Evolutionary conservation across 2,797 vertebrate genomes (phyloP).

Genomic region (Remorina albescens): DNA sequence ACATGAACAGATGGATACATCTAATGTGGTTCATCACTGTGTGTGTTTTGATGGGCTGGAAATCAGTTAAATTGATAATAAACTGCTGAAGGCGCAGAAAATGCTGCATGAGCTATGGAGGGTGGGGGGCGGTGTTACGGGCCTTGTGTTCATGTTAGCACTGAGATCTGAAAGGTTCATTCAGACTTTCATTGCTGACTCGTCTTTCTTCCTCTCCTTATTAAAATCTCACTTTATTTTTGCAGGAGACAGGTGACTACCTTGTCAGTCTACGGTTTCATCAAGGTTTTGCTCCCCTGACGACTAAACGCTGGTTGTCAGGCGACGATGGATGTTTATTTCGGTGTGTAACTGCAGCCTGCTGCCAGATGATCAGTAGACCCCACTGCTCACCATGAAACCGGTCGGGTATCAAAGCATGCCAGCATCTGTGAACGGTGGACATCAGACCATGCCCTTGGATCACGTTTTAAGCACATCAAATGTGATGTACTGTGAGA

Average conservation of each 20-base stretch:
- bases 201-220: not conserved
- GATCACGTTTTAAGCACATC: constrained; percentile 48
- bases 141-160: constrained; percentile 30
- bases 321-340: constrained; percentile 38
- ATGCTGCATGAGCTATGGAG: constrained; percentile 17
- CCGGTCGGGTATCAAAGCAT: constrained; percentile 70
- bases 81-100: not conserved
- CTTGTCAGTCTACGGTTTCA: not conserved
- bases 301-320: constrained; percentile 2
- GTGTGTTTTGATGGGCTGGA: rapidly evolving
- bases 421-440: constrained; percentile 49
- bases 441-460: constrained; percentile 41
- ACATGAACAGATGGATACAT: not conserved
- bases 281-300: not conserved
- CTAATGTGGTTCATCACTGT: rapidly evolving
- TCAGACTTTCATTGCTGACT: not conserved
- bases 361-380: constrained; percentile 54
- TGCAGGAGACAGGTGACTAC: constrained; percentile 17
- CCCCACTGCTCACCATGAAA: constrained; percentile 62
- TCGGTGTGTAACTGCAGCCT: constrained; percentile 16
- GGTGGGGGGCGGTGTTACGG: constrained; percentile 60
- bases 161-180: not conserved
- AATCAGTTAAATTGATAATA: rapidly evolving
- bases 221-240: constrained; percentile 5
- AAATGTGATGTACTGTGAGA: constrained; percentile 87